Conservation (phyloP, 92 coral and sea anemone species). For the Palythoa grandis region DNA sequence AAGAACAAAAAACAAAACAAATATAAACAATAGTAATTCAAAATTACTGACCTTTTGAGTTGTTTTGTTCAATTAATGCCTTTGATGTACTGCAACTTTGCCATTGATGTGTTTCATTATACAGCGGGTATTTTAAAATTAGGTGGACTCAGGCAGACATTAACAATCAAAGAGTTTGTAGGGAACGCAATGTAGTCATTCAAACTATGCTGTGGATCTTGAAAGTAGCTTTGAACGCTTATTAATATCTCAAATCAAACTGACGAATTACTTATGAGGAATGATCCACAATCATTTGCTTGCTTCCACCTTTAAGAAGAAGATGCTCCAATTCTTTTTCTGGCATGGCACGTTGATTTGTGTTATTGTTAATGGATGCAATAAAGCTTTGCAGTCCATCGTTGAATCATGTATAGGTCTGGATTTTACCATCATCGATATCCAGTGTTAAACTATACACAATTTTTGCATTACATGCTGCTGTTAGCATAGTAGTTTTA, state of each 20-base stretch:
- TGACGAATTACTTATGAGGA: not conserved
- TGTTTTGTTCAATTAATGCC: too few species aligned
- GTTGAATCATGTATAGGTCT: constrained; percentile 10
- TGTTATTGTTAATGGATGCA: not conserved
- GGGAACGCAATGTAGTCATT: too few species aligned
- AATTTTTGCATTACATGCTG: constrained; percentile 17
- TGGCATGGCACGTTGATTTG: not conserved
- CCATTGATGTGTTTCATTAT: too few species aligned
- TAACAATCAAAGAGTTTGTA: too few species aligned
- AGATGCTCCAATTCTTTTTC: not conserved
- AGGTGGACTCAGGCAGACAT: too few species aligned
- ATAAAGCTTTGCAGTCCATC: constrained; percentile 15
- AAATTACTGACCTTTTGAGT: too few species aligned
- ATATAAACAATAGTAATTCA: not conserved
- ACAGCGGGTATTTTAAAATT: too few species aligned
- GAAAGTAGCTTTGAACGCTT: not conserved
- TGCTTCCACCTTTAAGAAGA: not conserved
- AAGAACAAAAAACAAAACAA: not conserved
- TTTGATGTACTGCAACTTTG: too few species aligned
- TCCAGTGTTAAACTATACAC: not conserved
- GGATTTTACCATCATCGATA: not conserved
- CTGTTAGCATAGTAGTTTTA: not conserved
- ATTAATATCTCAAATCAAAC: not conserved
- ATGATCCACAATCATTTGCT: not conserved
- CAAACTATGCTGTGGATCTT: not conserved